Conservation (phyloP, 2,113 vertebrate species). For the Prinia subflava region DNA sequence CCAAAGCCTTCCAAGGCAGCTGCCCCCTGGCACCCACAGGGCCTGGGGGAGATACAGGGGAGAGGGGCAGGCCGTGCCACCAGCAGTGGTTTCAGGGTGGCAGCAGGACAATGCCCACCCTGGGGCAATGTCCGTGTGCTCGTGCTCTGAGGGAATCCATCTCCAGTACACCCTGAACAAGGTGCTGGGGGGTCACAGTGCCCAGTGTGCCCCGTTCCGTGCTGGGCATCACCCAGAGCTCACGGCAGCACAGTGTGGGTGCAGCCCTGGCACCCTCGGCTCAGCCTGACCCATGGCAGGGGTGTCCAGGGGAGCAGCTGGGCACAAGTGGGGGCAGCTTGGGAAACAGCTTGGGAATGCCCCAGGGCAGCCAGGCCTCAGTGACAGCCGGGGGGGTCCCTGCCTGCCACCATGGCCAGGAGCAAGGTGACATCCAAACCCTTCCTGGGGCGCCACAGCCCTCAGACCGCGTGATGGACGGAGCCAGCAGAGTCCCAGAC, state of each 20-base stretch:
- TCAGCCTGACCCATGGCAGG: not conserved
- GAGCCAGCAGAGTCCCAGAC: not conserved
- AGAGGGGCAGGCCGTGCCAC: not conserved
- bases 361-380: not conserved
- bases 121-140: fast-evolving
- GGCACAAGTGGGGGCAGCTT: not conserved
- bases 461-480: fast-evolving
- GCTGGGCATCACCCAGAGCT: not conserved
- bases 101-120: not conserved
- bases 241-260: fast-evolving
- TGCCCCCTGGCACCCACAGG: not conserved
- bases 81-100: fast-evolving
- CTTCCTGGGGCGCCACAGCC: not conserved
- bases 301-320: not conserved
- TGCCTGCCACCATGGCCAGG: not conserved
- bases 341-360: not conserved
- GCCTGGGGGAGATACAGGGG: fast-evolving
- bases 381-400: not conserved
- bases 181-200: not conserved
- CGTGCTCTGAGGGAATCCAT: fast-evolving
- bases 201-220: not conserved
- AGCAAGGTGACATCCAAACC: not conserved
- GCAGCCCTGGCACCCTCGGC: not conserved
- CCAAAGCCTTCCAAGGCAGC: not conserved
- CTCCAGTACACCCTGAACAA: fast-evolving